These are phyloP conservation scores for Rhopalosiphum maidis DNA, from an alignment of 1,140 invertebrate genomes.

Conservation along the genomic window DNA sequence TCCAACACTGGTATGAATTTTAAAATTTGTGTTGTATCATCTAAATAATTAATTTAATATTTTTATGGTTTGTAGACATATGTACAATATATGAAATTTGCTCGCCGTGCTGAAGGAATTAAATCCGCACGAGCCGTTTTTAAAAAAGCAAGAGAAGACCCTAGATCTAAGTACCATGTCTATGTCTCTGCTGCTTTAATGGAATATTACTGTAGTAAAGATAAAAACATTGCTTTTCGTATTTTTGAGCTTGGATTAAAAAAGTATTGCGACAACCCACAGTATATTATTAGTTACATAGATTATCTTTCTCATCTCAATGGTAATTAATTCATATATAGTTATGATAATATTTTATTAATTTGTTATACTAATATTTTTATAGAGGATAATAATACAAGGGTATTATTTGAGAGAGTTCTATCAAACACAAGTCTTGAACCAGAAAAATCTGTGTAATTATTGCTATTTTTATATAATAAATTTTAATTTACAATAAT, in stretches of 20 bases:
- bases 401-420: slow-evolving; percentile 96
- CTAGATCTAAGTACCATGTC: slow-evolving; percentile 64
- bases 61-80: slow-evolving; percentile 74
- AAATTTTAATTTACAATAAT: not conserved
- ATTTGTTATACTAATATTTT: slow-evolving; percentile 53
- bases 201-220: slow-evolving; percentile 99
- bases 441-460: slow-evolving; percentile 90
- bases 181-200: slow-evolving; percentile 96
- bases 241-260: slow-evolving; percentile 98
- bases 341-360: not conserved
- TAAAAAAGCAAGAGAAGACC: slow-evolving; percentile 92
- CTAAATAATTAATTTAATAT: not conserved
- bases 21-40: not conserved
- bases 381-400: slow-evolving; percentile 97
- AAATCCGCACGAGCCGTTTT: slow-evolving; percentile 94
- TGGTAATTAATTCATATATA: slow-evolving; percentile 68
- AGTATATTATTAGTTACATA: slow-evolving; percentile 95
- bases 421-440: slow-evolving; percentile 91
- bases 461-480: slow-evolving; percentile 59
- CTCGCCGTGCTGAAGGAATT: slow-evolving; percentile 94
- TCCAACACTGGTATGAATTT: slow-evolving; percentile 83
- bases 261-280: slow-evolving; percentile 92
- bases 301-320: slow-evolving; percentile 98
- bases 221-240: slow-evolving; percentile 96
- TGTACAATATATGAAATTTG: slow-evolving; percentile 99